These are phyloP conservation scores for Heterodera carotae DNA, from an alignment of 1,140 invertebrate species.

Conservation along the genomic window DNA sequence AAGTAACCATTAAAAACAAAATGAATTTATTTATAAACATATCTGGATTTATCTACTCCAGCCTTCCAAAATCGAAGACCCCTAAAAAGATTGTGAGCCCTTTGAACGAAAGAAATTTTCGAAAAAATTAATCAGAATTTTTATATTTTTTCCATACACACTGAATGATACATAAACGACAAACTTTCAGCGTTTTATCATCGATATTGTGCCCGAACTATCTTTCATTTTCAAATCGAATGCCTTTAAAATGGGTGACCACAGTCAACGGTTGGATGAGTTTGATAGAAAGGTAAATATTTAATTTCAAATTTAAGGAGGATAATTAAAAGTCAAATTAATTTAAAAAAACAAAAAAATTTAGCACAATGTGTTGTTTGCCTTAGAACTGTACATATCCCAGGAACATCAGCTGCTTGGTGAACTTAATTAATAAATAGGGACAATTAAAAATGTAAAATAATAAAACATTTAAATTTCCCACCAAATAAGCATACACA, in stretches of 20 bases:
- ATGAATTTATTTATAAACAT: too few relatives aligned
- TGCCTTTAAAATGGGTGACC: conserved; percentile 24
- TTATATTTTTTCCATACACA: too few relatives aligned
- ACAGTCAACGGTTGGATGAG: conserved; percentile 38
- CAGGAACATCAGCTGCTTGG: conserved; percentile 47
- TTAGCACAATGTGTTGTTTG: conserved; percentile 57
- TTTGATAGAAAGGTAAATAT: conserved; percentile 58
- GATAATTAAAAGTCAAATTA: conserved; percentile 10
- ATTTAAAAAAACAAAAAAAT: conserved; percentile 12
- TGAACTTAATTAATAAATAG: background rate
- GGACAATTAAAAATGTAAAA: too few relatives aligned
- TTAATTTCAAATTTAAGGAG: background rate
- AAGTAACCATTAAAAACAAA: too few relatives aligned
- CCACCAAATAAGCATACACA: too few relatives aligned
- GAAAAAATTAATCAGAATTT: too few relatives aligned
- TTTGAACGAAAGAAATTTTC: too few relatives aligned
- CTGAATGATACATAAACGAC: too few relatives aligned
- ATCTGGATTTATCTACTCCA: too few relatives aligned
- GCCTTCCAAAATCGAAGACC: too few relatives aligned
- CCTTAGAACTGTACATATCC: conserved; percentile 50
- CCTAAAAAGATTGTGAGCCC: too few relatives aligned
- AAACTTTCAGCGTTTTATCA: conserved; percentile 49
- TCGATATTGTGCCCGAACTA: conserved; percentile 59
- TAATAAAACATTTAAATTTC: too few relatives aligned
- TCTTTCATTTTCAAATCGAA: conserved; percentile 52